phyloP scores from a whole-genome alignment of 2,797 vertebrate genomes.

The Glyptemys insculpta region DNA sequence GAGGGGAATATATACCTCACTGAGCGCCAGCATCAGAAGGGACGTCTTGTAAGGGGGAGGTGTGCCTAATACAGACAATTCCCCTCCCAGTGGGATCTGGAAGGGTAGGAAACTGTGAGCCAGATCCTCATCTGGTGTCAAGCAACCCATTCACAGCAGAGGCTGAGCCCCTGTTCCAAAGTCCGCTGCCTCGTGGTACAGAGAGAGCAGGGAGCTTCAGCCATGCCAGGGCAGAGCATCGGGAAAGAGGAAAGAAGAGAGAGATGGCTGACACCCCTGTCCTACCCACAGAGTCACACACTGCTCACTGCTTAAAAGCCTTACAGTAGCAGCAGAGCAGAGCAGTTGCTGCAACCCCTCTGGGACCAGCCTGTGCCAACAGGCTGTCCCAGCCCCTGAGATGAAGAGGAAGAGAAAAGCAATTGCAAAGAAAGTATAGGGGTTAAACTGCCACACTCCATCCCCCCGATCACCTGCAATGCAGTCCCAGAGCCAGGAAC shows the following conservation, averaged over 20 bases:
- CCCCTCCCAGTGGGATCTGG: background rate
- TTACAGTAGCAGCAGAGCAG: background rate
- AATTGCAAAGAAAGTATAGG: background rate
- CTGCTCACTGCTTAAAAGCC: background rate
- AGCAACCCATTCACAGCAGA: background rate
- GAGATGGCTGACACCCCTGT: accelerated
- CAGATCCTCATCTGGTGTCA: accelerated
- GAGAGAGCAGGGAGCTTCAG: background rate
- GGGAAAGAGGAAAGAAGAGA: background rate
- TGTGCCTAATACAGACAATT: background rate
- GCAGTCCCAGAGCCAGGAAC: background rate
- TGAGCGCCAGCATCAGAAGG: background rate
- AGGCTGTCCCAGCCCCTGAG: background rate
- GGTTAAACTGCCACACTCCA: background rate
- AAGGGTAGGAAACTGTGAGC: accelerated
- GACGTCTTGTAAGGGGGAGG: background rate
- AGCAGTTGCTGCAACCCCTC: background rate
- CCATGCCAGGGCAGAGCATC: background rate
- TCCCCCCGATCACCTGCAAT: background rate
- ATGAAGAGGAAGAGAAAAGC: accelerated
- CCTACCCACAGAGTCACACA: background rate
- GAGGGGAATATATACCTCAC: conserved; percentile 15
- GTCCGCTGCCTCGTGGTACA: background rate
- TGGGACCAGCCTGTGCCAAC: background rate
- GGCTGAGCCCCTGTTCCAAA: background rate